phyloP scores from a whole-genome alignment of 2,888 invertebrate genomes.

The Nomada flava region DNA sequence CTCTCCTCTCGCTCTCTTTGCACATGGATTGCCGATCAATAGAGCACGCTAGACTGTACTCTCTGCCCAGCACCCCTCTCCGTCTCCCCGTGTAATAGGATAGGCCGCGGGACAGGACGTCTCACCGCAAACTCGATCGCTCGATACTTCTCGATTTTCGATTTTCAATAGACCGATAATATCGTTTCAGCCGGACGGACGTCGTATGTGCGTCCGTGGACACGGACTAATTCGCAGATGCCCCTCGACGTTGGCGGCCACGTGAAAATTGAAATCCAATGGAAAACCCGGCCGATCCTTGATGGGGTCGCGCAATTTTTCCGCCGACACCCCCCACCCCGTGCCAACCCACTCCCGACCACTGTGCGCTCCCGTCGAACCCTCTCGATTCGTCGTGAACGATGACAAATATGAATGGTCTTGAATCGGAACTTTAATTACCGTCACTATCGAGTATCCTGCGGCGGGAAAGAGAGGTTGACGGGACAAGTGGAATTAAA shows the following conservation, averaged over 20 bases:
- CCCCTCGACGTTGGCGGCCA: conserved; percentile 47
- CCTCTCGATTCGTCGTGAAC: conserved; percentile 38
- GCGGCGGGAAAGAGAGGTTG: conserved; percentile 1
- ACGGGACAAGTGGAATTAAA: conserved; percentile 49
- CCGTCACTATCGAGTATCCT: conserved; percentile 51
- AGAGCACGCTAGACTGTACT: conserved; percentile 43
- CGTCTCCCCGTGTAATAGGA: conserved; percentile 46
- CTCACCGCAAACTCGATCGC: conserved; percentile 65
- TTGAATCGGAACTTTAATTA: conserved; percentile 69
- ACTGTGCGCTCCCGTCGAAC: neutral
- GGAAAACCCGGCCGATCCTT: conserved; percentile 35
- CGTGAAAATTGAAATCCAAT: conserved; percentile 70
- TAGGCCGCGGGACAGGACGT: conserved; percentile 56
- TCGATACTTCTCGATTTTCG: conserved; percentile 73
- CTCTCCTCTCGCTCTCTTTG: neutral
- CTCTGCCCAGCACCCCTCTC: neutral
- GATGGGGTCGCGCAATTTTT: conserved; percentile 41
- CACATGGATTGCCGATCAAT: conserved; percentile 61
- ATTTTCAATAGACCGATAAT: conserved; percentile 73
- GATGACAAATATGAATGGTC: conserved; percentile 64
- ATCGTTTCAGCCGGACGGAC: conserved; percentile 54
- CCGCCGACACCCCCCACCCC: neutral
- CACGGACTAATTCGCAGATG: conserved; percentile 61
- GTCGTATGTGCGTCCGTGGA: conserved; percentile 25
- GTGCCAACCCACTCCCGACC: neutral